phyloP scores from a whole-genome alignment of 2,888 invertebrate species.

The Acrobasis repandana region DNA sequence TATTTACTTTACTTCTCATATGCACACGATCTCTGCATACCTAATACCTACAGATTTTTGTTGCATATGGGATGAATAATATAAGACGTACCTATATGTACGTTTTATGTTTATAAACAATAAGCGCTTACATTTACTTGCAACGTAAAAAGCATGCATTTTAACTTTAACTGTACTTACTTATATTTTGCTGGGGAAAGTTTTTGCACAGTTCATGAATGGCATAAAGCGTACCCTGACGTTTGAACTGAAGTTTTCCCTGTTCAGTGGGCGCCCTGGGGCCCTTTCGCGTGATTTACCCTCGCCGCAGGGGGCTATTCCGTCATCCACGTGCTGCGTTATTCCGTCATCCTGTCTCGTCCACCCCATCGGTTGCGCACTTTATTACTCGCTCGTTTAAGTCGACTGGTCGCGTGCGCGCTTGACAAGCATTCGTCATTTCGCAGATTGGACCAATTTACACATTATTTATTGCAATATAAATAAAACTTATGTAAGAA shows the following conservation, averaged over 20 bases:
- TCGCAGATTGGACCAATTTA: conserved; percentile 14
- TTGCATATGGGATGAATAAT: too few species aligned
- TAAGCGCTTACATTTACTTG: too few species aligned
- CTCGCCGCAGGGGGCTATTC: conserved; percentile 52
- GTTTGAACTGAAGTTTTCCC: conserved; percentile 40
- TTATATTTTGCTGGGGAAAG: conserved; percentile 2
- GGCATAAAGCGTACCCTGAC: conserved; percentile 15
- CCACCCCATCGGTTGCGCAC: conserved; percentile 59
- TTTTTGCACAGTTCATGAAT: conserved; percentile 6
- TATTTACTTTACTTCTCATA: too few species aligned
- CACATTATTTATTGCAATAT: not conserved
- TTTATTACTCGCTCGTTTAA: conserved; percentile 60
- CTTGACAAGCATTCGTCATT: conserved; percentile 21
- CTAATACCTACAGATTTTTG: too few species aligned
- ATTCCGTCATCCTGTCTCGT: conserved; percentile 51
- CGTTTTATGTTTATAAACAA: too few species aligned
- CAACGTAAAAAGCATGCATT: not conserved
- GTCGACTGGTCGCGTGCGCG: conserved; percentile 32
- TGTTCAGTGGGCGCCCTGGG: conserved; percentile 38
- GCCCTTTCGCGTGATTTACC: conserved; percentile 59
- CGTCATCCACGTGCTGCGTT: conserved; percentile 59
- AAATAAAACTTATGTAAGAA: not conserved
- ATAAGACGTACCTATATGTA: too few species aligned
- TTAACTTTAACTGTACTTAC: not conserved
- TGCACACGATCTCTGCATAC: too few species aligned